phyloP scores from a whole-genome alignment of 2,888 invertebrate genomes.

The Sicus ferrugineus region DNA sequence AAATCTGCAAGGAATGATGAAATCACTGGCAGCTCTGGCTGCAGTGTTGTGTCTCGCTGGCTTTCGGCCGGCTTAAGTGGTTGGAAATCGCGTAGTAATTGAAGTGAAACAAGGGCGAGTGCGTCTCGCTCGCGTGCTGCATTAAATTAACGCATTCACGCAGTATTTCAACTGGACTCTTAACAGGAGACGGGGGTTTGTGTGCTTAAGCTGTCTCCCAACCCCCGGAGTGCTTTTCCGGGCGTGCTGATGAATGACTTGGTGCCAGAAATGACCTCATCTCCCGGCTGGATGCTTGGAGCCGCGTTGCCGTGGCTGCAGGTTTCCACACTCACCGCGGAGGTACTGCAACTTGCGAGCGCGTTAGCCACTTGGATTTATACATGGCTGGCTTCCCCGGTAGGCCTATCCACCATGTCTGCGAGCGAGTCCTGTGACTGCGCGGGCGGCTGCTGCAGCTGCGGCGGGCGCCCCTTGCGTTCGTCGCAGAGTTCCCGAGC shows the following conservation, averaged over 20 bases:
- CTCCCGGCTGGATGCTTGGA: slow-evolving; percentile 13
- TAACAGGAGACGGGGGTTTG: no score
- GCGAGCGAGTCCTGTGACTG: background rate
- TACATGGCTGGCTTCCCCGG: slow-evolving; percentile 25
- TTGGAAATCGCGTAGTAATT: no score
- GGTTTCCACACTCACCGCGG: slow-evolving; percentile 25
- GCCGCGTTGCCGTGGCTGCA: slow-evolving; percentile 12
- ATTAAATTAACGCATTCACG: background rate
- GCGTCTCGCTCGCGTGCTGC: background rate
- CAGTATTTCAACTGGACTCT: background rate
- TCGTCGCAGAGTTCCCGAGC: no score
- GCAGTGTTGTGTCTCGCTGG: no score
- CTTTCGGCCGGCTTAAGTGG: no score
- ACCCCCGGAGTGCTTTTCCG: no score
- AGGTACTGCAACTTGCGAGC: slow-evolving; percentile 21
- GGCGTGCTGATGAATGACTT: no score
- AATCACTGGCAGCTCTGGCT: no score
- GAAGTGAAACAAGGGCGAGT: no score
- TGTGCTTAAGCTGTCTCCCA: no score
- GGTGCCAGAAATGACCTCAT: slow-evolving; percentile 11
- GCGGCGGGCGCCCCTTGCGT: background rate
- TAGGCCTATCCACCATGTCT: slow-evolving; percentile 28
- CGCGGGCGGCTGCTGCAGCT: background rate
- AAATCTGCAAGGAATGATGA: no score
- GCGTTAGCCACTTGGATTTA: slow-evolving; percentile 24